phyloP scores from a whole-genome alignment of 2,888 invertebrate genomes.

The Atrina japonica region DNA sequence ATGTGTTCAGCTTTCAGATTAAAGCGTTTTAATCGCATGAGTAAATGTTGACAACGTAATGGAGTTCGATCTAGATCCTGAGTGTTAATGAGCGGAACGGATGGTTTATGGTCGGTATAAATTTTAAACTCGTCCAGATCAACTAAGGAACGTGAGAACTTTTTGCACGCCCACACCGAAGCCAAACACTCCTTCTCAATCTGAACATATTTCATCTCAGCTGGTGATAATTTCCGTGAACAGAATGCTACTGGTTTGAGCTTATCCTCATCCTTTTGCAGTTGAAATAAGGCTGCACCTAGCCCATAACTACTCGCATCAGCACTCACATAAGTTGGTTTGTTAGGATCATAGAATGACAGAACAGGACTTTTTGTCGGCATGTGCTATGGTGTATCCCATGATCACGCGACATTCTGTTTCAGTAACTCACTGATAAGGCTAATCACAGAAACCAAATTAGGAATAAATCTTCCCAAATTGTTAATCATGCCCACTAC shows the following conservation, averaged over 20 bases:
- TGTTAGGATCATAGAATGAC: constrained; percentile 33
- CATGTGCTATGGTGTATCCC: constrained; percentile 37
- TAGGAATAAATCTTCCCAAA: constrained; percentile 48
- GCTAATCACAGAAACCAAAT: constrained; percentile 34
- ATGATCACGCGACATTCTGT: constrained; percentile 30
- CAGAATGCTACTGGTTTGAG: constrained; percentile 2
- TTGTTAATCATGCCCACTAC: constrained; percentile 46
- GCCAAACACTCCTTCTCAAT: constrained; percentile 56
- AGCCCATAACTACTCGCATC: constrained; percentile 15
- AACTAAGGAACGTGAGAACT: constrained; percentile 39
- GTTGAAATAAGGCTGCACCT: constrained; percentile 8
- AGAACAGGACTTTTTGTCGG: constrained; percentile 38
- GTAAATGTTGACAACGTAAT: constrained; percentile 50
- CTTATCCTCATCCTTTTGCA: background rate
- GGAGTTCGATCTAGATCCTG: constrained; percentile 47
- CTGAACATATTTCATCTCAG: constrained; percentile 45
- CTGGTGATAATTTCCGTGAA: background rate
- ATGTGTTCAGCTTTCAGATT: constrained; percentile 31
- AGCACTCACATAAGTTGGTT: background rate
- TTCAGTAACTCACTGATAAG: constrained; percentile 31
- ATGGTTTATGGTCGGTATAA: constrained; percentile 55
- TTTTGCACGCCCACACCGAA: constrained; percentile 53
- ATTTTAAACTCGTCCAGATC: constrained; percentile 46
- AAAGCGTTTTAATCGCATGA: constrained; percentile 48
- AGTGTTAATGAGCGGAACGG: constrained; percentile 52